phyloP scores from a whole-genome alignment of 2,113 vertebrate species.

The Nanorana parkeri region DNA sequence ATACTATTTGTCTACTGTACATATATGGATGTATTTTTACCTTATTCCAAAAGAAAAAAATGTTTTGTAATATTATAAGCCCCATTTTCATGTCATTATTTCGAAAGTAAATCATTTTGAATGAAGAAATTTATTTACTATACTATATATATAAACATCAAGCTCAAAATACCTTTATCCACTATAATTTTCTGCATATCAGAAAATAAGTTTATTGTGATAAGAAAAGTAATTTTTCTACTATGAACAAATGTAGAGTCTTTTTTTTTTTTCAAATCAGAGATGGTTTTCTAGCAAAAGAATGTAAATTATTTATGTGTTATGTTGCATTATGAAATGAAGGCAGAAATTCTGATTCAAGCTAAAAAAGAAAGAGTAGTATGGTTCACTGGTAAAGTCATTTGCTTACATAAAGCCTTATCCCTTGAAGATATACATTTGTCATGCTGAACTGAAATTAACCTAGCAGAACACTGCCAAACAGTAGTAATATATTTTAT shows the following conservation, averaged over 20 bases:
- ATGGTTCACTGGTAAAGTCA: background rate
- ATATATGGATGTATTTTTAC: too few species aligned
- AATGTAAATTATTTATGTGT: conserved; percentile 15
- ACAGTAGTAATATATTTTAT: conserved; percentile 26
- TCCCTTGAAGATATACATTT: conserved; percentile 28
- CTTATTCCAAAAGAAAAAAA: too few species aligned
- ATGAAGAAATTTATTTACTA: background rate
- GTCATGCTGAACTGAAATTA: conserved; percentile 8
- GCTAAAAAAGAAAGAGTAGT: background rate
- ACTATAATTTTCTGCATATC: background rate
- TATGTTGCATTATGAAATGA: conserved; percentile 12
- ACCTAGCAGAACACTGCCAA: conserved; percentile 12
- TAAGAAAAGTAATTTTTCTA: conserved; percentile 6
- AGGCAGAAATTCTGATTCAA: background rate
- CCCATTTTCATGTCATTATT: background rate
- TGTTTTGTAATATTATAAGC: background rate
- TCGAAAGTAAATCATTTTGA: background rate
- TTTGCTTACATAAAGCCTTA: background rate
- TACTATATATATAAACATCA: background rate
- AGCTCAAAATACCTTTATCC: background rate
- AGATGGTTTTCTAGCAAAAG: background rate
- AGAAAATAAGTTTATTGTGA: conserved; percentile 2
- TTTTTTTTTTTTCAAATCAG: background rate
- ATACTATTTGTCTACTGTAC: too few species aligned
- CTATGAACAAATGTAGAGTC: background rate